Base-by-base conservation (phyloP, 2,113 vertebrate species). In the Narcine bancroftii region DNA sequence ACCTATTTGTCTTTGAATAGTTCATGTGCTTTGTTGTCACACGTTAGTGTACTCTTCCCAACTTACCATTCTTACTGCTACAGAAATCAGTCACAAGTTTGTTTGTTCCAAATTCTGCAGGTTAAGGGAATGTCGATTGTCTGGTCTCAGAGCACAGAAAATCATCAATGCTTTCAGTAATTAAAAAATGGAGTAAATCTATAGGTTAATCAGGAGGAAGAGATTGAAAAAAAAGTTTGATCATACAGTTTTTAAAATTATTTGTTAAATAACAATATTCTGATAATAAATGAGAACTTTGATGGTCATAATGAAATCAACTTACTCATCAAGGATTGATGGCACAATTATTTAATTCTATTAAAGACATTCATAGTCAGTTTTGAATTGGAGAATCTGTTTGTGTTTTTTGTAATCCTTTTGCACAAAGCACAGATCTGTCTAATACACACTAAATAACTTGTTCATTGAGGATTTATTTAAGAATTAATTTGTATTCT, bases 401-500 rank as follows among this genome's bases (percentile, higher is more conserved):
- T n/a, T n/a, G n/a, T n/a, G n/a, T n/a, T n/a, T n/a, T n/a, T n/a
- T n/a, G n/a, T n/a, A n/a, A n/a, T n/a, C n/a, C n/a, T n/a, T n/a
- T n/a, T n/a, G n/a, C n/a, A n/a, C n/a, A n/a, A n/a, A n/a, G 53
- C 15, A 53, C 60, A 63, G 9, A 63, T 15, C 9, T 11, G 6
- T 69, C 66, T 56, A 53, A 33, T 36, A 36, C 53, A 60, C 50
- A 85, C 26, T 3, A 85, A 56, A 53, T 85, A 60, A 50, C 9
- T 83, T 50, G 45, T 33, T 33, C 47, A 83, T 83, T 53, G 79
- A n/a, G 50, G 47, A 26, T 3, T 53, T 60, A 15, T 87, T 60
- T 56, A 60, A 60, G n/a, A 50, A 36, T 87, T 29, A 87, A 89
- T 66, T 89, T 89, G 63, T 89, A 66, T 36, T 45, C 26, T 89